These are phyloP conservation scores for Yponomeuta plumbellus DNA, from an alignment of 2,888 invertebrate genomes.

Conservation along the genomic window DNA sequence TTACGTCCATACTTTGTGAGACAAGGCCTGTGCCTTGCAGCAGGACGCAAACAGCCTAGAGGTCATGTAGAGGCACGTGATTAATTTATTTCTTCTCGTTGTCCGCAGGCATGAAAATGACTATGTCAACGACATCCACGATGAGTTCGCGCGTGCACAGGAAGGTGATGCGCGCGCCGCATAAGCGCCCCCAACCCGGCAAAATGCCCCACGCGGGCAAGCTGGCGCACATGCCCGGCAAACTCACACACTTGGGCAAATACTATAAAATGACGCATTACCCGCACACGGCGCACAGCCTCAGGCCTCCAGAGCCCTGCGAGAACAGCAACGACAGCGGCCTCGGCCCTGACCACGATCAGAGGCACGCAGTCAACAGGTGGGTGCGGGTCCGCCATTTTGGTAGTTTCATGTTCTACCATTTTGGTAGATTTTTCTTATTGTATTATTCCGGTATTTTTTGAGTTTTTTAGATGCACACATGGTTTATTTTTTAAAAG, in stretches of 20 bases:
- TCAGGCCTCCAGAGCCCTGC: constrained; percentile 78
- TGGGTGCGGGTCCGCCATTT: constrained; percentile 45
- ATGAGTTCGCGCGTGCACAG: constrained; percentile 81
- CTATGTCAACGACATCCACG: constrained; percentile 81
- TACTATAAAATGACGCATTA: constrained; percentile 59
- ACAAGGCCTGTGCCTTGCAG: too few species aligned
- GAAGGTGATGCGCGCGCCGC: constrained; percentile 80
- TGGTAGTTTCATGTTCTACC: background rate
- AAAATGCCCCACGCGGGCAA: constrained; percentile 51
- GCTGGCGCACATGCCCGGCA: constrained; percentile 51
- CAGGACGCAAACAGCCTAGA: too few species aligned
- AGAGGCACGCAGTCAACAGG: constrained; percentile 73
- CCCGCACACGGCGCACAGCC: constrained; percentile 59
- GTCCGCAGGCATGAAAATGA: constrained; percentile 83
- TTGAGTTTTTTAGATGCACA: too few species aligned
- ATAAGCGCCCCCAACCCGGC: constrained; percentile 68
- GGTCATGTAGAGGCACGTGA: too few species aligned
- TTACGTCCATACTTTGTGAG: too few species aligned
- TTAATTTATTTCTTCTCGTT: constrained; percentile 39
- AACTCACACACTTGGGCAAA: constrained; percentile 53
- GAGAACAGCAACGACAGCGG: constrained; percentile 95
- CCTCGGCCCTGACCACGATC: constrained; percentile 87
- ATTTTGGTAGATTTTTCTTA: background rate
- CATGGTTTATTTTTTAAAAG: too few species aligned
- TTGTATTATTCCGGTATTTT: background rate